A percentile compares a stretch with the other conserved stretches of the same genome.
Conservation (phyloP, 2,113 vertebrate species). For the Corynorhinus townsendii region DNA sequence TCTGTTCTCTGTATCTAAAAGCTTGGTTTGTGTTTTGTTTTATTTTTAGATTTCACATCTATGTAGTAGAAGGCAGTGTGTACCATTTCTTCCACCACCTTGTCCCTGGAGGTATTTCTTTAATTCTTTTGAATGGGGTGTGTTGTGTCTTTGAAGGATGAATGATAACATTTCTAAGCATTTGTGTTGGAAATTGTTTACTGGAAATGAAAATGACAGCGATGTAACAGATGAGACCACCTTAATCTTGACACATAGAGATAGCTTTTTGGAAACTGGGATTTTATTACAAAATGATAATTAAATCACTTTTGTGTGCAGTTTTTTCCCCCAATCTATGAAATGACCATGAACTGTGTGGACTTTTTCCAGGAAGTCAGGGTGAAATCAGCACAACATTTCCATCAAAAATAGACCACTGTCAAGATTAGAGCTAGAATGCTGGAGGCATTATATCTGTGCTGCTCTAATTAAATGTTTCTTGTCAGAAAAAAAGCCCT, state of each 20-base stretch:
- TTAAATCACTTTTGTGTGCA: constrained; percentile 66
- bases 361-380: constrained; percentile 71
- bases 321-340: constrained; percentile 7
- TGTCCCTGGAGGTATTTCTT: neutral
- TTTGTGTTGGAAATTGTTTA: constrained; percentile 14
- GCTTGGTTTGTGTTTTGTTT: neutral
- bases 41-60: neutral
- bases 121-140: neutral
- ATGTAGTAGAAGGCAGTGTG: neutral
- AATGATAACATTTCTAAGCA: neutral
- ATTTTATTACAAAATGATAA: constrained; percentile 69
- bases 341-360: constrained; percentile 53
- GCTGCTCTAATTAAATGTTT: constrained; percentile 53
- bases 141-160: neutral
- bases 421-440: constrained; percentile 42
- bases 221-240: neutral
- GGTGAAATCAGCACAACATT: constrained; percentile 70
- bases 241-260: constrained; percentile 18
- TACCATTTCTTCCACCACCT: neutral
- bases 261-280: constrained; percentile 58
- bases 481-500: constrained; percentile 40
- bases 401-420: constrained; percentile 62
- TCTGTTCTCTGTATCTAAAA: neutral
- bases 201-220: constrained; percentile 27
- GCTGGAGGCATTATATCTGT: constrained; percentile 40